Base-by-base conservation (phyloP, 2,888 invertebrate genomes). In the Malacosoma neustria region DNA sequence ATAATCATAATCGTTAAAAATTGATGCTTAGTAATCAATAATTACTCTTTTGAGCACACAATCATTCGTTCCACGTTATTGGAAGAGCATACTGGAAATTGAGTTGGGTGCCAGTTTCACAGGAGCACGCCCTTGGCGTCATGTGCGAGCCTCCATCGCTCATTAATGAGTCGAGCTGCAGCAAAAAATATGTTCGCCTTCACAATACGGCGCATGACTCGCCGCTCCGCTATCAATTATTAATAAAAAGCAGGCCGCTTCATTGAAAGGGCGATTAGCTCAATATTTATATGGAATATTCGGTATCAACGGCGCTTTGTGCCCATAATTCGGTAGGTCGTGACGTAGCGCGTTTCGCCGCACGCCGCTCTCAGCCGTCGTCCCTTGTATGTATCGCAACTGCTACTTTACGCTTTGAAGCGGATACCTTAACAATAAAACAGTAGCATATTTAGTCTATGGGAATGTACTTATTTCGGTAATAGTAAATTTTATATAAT, bases 221-320 rank as follows among this genome's bases (percentile, higher is more conserved):
- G 84, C 69, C 67, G 71, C 70, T 80, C 75, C 55, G 64, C 75
- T 72, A 85, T 84, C 84, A 81, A 84, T 85, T 84, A 84, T 84
- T 84, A 84, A 84, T 84, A 85, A 84, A 85, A 84, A 85, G 79
- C 81, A 75, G 76, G 77, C 84, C 81, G 84, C 80, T 77, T 76
- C 80, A 82, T 82, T 85, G 84, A 85, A 85, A 85, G 82, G 82
- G 84, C 85, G 85, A 84, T 85, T 85, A 85, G 85, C 84, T 84
- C 84, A 85, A 85, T 85, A 85, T 85, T 85, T 84, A 85, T 84
- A 84, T 84, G 85, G 85, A 82, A 85, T 84, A 85, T 84, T 82
- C 84, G 80, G 82, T 82, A 82, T 84, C 80, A 84, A 84, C 84
- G 84, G 72, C 77, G 72, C 84, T 81, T 85, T 85, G 85, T 85